These are phyloP conservation scores for Tinea semifulvella DNA, from an alignment of 2,888 invertebrate species.

Conservation along the genomic window DNA sequence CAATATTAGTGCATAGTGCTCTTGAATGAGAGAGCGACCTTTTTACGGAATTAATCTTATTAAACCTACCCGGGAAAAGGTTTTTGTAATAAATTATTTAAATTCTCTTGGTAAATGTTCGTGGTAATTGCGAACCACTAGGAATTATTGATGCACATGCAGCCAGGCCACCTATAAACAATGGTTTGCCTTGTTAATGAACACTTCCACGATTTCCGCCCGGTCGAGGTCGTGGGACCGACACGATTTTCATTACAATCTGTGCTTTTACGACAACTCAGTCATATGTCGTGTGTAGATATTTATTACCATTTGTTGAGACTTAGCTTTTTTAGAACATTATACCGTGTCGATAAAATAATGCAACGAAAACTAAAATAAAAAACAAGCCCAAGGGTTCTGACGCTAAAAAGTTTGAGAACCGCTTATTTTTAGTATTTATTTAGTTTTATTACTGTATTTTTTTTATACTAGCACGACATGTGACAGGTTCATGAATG, in stretches of 20 bases:
- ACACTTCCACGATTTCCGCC: slow-evolving; percentile 30
- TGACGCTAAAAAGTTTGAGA: too few species aligned
- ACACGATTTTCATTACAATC: slow-evolving; percentile 12
- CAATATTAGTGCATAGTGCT: slow-evolving; percentile 1
- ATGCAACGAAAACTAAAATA: too few species aligned
- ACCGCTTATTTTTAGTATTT: too few species aligned
- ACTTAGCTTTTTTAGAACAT: too few species aligned
- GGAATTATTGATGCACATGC: slow-evolving; percentile 12
- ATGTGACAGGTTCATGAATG: too few species aligned
- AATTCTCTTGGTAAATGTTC: slow-evolving; percentile 7
- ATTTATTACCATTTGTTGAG: too few species aligned
- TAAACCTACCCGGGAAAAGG: neutral
- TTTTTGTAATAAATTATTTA: slow-evolving; percentile 9
- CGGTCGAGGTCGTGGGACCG: slow-evolving; percentile 37
- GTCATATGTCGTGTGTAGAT: too few species aligned
- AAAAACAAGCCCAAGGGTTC: too few species aligned
- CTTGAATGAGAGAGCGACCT: slow-evolving; percentile 4
- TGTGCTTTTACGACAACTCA: too few species aligned
- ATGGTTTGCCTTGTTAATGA: slow-evolving; percentile 58
- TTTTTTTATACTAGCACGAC: too few species aligned
- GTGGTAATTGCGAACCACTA: slow-evolving; percentile 9
- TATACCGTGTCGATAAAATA: too few species aligned
- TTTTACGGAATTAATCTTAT: slow-evolving; percentile 8
- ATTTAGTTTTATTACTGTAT: too few species aligned
- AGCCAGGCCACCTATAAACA: slow-evolving; percentile 30